phyloP scores from a whole-genome alignment of 2,113 vertebrate genomes.

The Actinemys pallida region DNA sequence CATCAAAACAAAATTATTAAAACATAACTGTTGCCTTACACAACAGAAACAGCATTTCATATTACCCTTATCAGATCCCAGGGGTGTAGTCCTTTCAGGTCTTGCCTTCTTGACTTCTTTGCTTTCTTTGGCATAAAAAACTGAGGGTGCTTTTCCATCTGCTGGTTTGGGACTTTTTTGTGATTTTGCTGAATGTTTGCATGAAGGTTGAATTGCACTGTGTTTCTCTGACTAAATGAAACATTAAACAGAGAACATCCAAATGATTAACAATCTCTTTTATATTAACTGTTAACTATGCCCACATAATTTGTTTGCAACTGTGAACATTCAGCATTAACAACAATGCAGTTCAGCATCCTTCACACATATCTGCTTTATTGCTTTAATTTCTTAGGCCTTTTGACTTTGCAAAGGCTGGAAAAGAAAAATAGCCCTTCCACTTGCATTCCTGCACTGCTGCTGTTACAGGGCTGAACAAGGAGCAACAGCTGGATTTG shows the following conservation, averaged over 20 bases:
- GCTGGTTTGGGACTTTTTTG: not conserved
- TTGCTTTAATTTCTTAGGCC: not conserved
- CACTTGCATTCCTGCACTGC: not conserved
- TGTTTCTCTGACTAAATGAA: not conserved
- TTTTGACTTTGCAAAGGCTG: not conserved
- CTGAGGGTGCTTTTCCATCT: not conserved
- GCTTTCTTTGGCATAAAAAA: not conserved
- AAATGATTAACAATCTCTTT: not conserved
- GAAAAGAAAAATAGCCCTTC: not conserved
- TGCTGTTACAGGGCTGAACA: not conserved
- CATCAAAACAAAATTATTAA: not conserved
- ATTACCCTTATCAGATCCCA: conserved; percentile 10
- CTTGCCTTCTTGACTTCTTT: not conserved
- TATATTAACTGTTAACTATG: not conserved
- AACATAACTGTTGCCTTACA: not conserved
- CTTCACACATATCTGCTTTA: not conserved
- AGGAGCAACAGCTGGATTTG: not conserved
- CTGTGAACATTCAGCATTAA: not conserved
- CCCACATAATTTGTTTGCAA: not conserved
- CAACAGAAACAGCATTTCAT: not conserved
- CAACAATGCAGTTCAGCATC: not conserved
- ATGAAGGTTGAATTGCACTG: not conserved
- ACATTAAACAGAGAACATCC: not conserved
- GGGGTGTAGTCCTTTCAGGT: not conserved
- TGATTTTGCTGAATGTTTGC: not conserved